phyloP scores from a whole-genome alignment of 1,140 invertebrate species.

The Pomacea maculata region DNA sequence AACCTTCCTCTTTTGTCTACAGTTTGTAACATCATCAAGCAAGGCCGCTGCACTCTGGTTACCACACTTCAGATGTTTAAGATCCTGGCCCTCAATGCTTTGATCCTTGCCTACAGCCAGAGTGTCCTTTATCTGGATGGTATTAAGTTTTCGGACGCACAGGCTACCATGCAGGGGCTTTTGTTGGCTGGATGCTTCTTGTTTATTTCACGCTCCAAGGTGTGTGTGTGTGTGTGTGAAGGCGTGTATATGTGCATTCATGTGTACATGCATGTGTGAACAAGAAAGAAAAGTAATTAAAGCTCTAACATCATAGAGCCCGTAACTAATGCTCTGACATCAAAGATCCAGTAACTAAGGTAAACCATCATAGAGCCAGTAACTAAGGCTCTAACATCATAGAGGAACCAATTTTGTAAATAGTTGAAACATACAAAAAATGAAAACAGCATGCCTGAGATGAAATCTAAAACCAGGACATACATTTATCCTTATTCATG shows the following conservation, averaged over 20 bases:
- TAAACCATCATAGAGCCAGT: too few species aligned
- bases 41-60: slow-evolving; percentile 97
- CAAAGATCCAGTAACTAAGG: too few species aligned
- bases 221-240: slow-evolving; percentile 60
- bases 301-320: too few species aligned
- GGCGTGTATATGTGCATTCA: neutral
- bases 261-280: neutral
- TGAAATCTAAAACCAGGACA: too few species aligned
- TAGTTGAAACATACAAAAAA: too few species aligned
- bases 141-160: slow-evolving; percentile 96
- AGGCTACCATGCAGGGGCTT: slow-evolving; percentile 93
- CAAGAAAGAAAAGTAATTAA: neutral
- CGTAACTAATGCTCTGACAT: too few species aligned
- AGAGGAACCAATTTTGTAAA: too few species aligned
- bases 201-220: slow-evolving; percentile 98
- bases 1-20: slow-evolving; percentile 40
- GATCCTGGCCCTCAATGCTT: slow-evolving; percentile 97
- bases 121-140: slow-evolving; percentile 98
- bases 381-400: too few species aligned
- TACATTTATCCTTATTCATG: too few species aligned
- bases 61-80: slow-evolving; percentile 99
- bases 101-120: slow-evolving; percentile 97
- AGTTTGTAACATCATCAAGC: slow-evolving; percentile 99
- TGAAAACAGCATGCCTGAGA: too few species aligned
- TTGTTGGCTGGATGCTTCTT: slow-evolving; percentile 95